These are phyloP conservation scores for Nerophis ophidion DNA, from an alignment of 2,113 vertebrate species.

Conservation along the genomic window DNA sequence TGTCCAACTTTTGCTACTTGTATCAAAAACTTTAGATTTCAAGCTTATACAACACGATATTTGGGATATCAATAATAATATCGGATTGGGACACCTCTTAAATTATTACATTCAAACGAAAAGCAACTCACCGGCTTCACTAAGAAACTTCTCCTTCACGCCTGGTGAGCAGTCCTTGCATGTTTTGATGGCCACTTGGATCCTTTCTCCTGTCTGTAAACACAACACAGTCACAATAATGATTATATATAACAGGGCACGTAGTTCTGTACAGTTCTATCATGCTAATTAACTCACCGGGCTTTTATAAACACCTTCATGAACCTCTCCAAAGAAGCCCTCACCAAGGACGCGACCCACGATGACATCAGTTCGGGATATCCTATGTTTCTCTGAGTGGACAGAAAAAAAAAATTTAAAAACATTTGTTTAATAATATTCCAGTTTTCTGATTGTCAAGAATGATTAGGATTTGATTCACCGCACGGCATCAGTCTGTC, in stretches of 20 bases:
- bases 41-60: too few relatives aligned
- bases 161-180: conserved; percentile 85
- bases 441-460: not conserved
- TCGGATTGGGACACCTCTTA: too few relatives aligned
- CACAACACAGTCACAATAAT: not conserved
- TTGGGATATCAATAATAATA: too few relatives aligned
- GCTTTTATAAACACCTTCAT: conserved; percentile 83
- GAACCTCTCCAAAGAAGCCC: conserved; percentile 92
- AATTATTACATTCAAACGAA: too few relatives aligned
- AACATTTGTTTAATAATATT: not conserved
- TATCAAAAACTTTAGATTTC: too few relatives aligned
- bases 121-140: conserved; percentile 80
- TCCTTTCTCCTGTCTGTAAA: conserved; percentile 74
- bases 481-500: conserved; percentile 10
- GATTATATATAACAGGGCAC: not conserved
- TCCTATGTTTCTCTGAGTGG: conserved; percentile 57
- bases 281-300: conserved; percentile 67
- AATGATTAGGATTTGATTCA: conserved; percentile 19
- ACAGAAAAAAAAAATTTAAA: not conserved
- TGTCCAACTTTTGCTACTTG: too few relatives aligned
- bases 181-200: conserved; percentile 87
- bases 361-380: conserved; percentile 74
- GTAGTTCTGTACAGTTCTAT: not conserved
- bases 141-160: conserved; percentile 91
- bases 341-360: conserved; percentile 86